Conservation (phyloP, 2,797 vertebrate genomes). For the Trachops cirrhosus region DNA sequence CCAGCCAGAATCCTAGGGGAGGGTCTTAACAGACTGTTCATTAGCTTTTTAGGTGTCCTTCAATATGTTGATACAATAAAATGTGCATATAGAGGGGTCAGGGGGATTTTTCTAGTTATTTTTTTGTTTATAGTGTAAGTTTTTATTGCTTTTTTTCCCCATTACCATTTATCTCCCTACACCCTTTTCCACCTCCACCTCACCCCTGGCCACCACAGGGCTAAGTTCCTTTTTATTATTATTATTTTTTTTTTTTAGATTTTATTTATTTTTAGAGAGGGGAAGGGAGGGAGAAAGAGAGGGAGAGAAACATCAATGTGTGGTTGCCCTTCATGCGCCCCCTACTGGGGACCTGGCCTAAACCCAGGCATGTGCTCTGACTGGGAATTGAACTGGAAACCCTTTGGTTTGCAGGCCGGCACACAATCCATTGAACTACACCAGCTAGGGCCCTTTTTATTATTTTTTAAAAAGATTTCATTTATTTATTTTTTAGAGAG, state of each 20-base stretch:
- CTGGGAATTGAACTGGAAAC: neutral
- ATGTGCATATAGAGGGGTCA: no score
- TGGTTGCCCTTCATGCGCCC: neutral
- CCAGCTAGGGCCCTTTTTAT: no score
- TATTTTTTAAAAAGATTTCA: no score
- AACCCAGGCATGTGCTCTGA: no score
- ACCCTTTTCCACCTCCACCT: neutral
- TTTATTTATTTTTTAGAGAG: no score
- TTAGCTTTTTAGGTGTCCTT: no score
- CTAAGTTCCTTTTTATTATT: neutral
- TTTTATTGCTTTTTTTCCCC: neutral
- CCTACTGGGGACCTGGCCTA: neutral
- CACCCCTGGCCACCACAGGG: neutral
- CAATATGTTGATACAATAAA: no score
- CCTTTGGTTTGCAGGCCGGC: no score
- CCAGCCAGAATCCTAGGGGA: no score
- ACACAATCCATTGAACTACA: no score
- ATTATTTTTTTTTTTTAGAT: no score
- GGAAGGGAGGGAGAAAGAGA: neutral
- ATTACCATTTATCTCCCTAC: neutral
- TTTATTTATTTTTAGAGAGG: neutral
- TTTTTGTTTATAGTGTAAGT: neutral
- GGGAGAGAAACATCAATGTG: neutral
- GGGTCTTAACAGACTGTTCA: no score
- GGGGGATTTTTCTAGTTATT: neutral